Evolutionary conservation across 2,797 vertebrate species (phyloP).

Genomic region (Pangasius krempfi): DNA sequence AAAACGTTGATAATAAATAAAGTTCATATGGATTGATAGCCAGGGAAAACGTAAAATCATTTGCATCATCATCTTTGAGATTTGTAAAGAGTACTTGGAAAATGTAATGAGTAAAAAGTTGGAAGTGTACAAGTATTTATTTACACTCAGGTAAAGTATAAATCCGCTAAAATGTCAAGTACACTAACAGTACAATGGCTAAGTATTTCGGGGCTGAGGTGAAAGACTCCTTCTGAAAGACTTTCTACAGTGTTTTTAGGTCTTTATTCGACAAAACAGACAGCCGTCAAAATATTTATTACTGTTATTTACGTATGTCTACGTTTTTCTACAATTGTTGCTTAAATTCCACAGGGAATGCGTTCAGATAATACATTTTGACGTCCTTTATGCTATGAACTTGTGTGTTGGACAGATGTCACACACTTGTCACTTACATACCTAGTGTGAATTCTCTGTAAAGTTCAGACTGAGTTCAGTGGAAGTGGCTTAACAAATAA

Average conservation of each 20-base stretch:
- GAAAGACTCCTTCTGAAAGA: neutral
- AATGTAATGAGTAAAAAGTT: neutral
- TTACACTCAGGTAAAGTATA: neutral
- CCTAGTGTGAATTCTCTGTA: neutral
- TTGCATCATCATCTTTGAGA: neutral
- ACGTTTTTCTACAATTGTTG: neutral
- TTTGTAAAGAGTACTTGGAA: neutral
- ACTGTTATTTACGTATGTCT: neutral
- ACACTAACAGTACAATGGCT: neutral
- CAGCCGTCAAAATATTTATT: neutral
- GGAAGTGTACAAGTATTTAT: neutral
- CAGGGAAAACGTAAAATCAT: neutral
- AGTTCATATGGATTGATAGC: no score
- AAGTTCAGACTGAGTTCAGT: constrained; percentile 7
- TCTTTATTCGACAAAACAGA: neutral
- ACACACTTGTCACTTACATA: neutral
- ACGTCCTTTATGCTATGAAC: neutral
- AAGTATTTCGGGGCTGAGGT: neutral
- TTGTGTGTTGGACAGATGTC: neutral
- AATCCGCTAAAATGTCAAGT: neutral
- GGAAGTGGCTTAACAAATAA: neutral
- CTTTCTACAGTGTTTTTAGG: neutral
- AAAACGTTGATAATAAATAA: neutral
- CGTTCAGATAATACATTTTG: neutral
- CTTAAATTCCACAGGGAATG: neutral